Base-by-base conservation (phyloP, 2,113 vertebrate genomes). In the Cyanocitta stelleri region DNA sequence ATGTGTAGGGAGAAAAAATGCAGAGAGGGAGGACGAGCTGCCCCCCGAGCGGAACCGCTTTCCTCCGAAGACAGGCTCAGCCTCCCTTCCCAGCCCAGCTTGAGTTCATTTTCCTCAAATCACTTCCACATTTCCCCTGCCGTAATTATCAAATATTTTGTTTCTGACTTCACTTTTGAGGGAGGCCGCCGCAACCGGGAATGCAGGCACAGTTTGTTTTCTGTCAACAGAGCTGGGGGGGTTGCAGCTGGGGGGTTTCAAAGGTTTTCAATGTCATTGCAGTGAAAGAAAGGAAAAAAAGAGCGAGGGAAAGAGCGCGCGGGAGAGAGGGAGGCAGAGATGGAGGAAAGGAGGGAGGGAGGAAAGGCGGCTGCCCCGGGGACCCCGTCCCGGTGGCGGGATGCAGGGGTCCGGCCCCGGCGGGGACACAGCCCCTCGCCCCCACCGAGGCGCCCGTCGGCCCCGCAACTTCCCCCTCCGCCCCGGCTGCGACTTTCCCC, bases 141-240 rank as follows among this genome's bases (percentile, higher is more conserved):
- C 84, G 63, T 94, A 97, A 98, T 97, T 97, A 98, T 94, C 96
- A 95, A 98, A 98, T 98, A 97, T 96, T 98, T 98, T 93, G 97
- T 95, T 97, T 94, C 97, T 98, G 98, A 97, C 97, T 95, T 98
- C 98, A 98, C 97, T 98, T 97, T 98, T 95, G 95, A 71, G 79
- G 56, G 94, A 97, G 95, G 92, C 93, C 41, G 81, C 91, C 78
- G 72, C 87, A 85, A 59, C 59, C 61, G 88, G 96, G 96, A 96
- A 95, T 91, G 96, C 93, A 54, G 91, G 82, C 96, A 61, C 80
- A 83, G 90, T 80, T 97, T 97, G 84, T 96, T 96, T 97, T 96
- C 96, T 90, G 93, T 91, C 95, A 96, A 59, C 92, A 89, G 96
- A 94, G 85, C 71, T 78, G 46, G 49, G 77, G 76, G 87, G 87